Evolutionary conservation across 2,113 vertebrate species (phyloP), one percentile per base, ranked within the genome.

Genomic region (Nothobranchius kuhntae): DNA sequence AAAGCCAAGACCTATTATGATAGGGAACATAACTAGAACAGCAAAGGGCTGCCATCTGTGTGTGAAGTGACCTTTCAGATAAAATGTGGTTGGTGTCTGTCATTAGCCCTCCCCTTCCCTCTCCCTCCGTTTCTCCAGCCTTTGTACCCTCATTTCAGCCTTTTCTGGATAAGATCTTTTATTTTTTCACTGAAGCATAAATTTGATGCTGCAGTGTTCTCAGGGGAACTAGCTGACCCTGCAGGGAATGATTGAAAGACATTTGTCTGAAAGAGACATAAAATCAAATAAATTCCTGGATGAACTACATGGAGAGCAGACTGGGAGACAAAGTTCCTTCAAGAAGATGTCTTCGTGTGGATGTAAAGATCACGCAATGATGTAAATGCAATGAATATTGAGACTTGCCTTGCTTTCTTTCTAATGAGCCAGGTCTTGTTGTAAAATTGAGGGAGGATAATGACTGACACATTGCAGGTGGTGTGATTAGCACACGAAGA

Each of bases 21-120:
- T 68, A 87, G 84, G 83, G 72, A 86, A 80, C 84, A 89, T 92
- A 92, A 93, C 86, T 15, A 84, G 78, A 93, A 87, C 15, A 87
- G 78, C 85, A 60, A 45, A 72, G 79, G 85, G 87, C 90, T 86
- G 73, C 82, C 90, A 88, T 82, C 87, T 87, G 87, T 92, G 77
- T 92, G 75, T 84, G 67, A 65, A 80, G 86, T 94, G 93, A 95
- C 92, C 93, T 95, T 95, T 94, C 84, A 87, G 82, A 70, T 90
- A 87, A 95, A 94, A 92, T 91, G 77, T 92, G 78, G 69, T 75
- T 77, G 67, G 61, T 83, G 72, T 75, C 81, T 78, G 65, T 82
- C 73, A 78, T 80, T 68, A 84, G 75, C 72, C 65, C 51, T 42
- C 54, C 46, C 50, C 60, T 63, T 36, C 62, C 53, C 54, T 40